These are phyloP conservation scores for Tokudaia muenninki DNA, from an alignment of 2,797 vertebrate species.

Conservation along the genomic window DNA sequence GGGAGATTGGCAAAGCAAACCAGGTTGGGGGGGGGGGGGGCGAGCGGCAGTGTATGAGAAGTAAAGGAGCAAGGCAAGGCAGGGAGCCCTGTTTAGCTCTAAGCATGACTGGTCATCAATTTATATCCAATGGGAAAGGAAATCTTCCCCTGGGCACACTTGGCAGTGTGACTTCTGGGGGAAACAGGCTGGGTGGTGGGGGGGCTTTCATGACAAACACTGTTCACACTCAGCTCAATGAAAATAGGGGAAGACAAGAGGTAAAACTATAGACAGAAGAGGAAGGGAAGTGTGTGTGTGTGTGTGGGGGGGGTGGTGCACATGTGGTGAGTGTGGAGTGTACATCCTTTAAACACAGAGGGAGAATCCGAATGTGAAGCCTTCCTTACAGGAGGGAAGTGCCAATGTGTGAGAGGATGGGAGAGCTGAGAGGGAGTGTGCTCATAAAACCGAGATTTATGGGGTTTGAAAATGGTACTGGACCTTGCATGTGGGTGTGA, in stretches of 20 bases:
- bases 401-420: conserved; percentile 17
- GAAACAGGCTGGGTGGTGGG: conserved; percentile 29
- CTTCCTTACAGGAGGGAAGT: conserved; percentile 11
- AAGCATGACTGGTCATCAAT: conserved; percentile 53
- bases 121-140: conserved; percentile 47
- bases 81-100: conserved; percentile 59
- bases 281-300: background rate
- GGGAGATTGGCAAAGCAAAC: conserved; percentile 49
- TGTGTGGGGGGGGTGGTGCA: background rate
- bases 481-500: conserved; percentile 43
- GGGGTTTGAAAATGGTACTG: background rate
- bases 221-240: conserved; percentile 20
- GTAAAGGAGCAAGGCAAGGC: conserved; percentile 13
- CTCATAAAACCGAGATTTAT: conserved; percentile 28
- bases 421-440: background rate
- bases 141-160: conserved; percentile 56
- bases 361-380: conserved; percentile 56
- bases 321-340: conserved; percentile 22
- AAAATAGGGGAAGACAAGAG: background rate
- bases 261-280: background rate
- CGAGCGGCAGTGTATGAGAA: background rate
- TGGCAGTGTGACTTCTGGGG: conserved; percentile 42
- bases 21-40: background rate
- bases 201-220: conserved; percentile 58
- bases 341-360: conserved; percentile 46